A percentile compares a stretch with the other conserved stretches of the same genome.
These are phyloP conservation scores for Drosophila yooni DNA, from an alignment of 2,888 invertebrate genomes.

Conservation along the genomic window DNA sequence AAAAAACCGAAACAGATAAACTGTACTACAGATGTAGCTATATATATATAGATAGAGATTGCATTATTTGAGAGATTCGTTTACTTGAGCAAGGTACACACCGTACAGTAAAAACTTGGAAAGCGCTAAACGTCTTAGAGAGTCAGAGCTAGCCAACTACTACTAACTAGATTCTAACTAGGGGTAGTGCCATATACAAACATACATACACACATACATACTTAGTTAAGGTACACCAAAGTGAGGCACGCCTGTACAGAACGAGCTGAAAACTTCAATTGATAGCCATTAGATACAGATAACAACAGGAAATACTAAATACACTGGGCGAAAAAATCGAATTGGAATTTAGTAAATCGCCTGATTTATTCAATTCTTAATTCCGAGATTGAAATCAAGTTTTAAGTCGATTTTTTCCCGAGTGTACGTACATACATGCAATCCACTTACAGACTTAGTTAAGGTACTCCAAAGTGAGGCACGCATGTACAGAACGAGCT, in stretches of 20 bases:
- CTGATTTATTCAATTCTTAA: background rate
- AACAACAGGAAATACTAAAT: conserved; percentile 16
- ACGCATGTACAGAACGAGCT: conserved; percentile 58
- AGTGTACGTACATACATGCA: background rate
- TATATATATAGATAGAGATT: conserved; percentile 60
- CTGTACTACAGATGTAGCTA: conserved; percentile 59
- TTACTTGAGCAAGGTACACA: conserved; percentile 64
- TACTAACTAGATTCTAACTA: conserved; percentile 47
- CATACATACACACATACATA: conserved; percentile 7
- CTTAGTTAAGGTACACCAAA: conserved; percentile 46
- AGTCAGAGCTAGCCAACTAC: conserved; percentile 54
- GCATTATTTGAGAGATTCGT: conserved; percentile 57
- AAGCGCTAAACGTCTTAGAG: conserved; percentile 77
- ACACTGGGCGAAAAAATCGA: conserved; percentile 8
- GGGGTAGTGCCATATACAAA: background rate
- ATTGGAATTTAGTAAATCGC: background rate
- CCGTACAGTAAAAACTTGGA: conserved; percentile 69
- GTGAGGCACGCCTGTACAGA: conserved; percentile 69
- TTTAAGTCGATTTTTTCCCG: background rate
- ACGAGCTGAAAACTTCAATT: conserved; percentile 34
- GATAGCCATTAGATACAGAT: conserved; percentile 26
- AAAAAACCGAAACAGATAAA: conserved; percentile 16
- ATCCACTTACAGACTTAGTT: conserved; percentile 15
- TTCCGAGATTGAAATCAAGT: background rate
- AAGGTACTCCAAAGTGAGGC: conserved; percentile 62